phyloP scores from a whole-genome alignment of 2,888 invertebrate genomes.

The Mimumesa dahlbomi region DNA sequence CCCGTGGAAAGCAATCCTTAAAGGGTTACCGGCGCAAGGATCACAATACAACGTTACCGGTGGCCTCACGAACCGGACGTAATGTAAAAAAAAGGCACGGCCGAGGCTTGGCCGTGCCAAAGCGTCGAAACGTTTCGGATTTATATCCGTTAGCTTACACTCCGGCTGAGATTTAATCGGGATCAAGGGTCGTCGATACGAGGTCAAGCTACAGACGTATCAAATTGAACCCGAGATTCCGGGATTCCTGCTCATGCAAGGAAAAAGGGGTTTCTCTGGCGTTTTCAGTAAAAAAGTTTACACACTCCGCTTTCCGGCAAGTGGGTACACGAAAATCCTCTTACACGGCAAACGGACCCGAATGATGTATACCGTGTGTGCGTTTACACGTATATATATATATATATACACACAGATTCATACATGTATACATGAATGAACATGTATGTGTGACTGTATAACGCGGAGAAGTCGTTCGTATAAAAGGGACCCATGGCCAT shows the following conservation, averaged over 20 bases:
- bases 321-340: constrained; percentile 65
- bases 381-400: constrained; percentile 4
- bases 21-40: no score
- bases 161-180: constrained; percentile 34
- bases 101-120: constrained; percentile 5
- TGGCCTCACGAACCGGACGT: no score
- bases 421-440: constrained; percentile 4
- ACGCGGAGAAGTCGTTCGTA: no score
- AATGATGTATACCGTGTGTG: constrained; percentile 37
- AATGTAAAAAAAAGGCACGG: no score
- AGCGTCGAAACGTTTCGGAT: constrained; percentile 5
- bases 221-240: constrained; percentile 43
- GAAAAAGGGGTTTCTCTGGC: constrained; percentile 37
- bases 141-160: constrained; percentile 12
- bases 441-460: no score
- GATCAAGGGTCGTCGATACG: constrained; percentile 29
- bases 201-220: constrained; percentile 32
- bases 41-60: no score
- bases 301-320: constrained; percentile 58
- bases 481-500: constrained; percentile 34
- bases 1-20: no score
- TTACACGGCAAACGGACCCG: constrained; percentile 54
- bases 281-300: constrained; percentile 61
- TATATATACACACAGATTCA: no score
- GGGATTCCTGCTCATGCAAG: constrained; percentile 30